These are phyloP conservation scores for Plusia festucae DNA, from an alignment of 2,888 invertebrate species.

Conservation along the genomic window DNA sequence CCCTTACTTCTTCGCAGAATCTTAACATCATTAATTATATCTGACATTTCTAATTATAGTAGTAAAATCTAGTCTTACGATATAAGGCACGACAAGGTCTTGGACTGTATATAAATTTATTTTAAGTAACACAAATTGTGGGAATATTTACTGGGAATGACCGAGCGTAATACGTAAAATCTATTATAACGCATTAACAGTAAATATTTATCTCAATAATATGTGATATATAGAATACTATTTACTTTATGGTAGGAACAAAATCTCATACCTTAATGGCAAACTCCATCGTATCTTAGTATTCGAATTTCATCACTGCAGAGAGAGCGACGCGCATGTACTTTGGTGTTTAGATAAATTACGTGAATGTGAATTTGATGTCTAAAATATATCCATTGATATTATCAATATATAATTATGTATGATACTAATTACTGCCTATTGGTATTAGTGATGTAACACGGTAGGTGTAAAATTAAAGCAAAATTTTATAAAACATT, in stretches of 20 bases:
- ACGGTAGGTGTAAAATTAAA: conserved; percentile 44
- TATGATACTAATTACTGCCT: conserved; percentile 65
- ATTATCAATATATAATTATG: conserved; percentile 56
- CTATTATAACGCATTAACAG: conserved; percentile 67
- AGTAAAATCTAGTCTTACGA: conserved; percentile 89
- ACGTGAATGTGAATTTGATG: conserved; percentile 75
- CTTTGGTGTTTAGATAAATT: conserved; percentile 73
- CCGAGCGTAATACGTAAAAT: conserved; percentile 45
- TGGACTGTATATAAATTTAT: conserved; percentile 83
- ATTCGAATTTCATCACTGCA: conserved; percentile 65
- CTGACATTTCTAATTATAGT: conserved; percentile 81
- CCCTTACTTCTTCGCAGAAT: conserved; percentile 63
- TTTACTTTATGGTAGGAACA: conserved; percentile 75
- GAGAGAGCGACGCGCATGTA: conserved; percentile 76
- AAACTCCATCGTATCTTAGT: conserved; percentile 66
- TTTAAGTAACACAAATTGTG: conserved; percentile 79
- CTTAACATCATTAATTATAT: conserved; percentile 71
- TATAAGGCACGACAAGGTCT: conserved; percentile 83
- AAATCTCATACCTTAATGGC: conserved; percentile 80
- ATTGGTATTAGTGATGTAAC: conserved; percentile 63
- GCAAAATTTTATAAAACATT: conserved; percentile 39
- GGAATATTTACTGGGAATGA: conserved; percentile 77
- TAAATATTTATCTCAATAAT: conserved; percentile 80
- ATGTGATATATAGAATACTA: conserved; percentile 86
- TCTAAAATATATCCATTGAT: conserved; percentile 74